A percentile compares a stretch with the other conserved stretches of the same genome.
phyloP scores from a whole-genome alignment of 2,888 invertebrate species.

The Phaonia tiefii region DNA sequence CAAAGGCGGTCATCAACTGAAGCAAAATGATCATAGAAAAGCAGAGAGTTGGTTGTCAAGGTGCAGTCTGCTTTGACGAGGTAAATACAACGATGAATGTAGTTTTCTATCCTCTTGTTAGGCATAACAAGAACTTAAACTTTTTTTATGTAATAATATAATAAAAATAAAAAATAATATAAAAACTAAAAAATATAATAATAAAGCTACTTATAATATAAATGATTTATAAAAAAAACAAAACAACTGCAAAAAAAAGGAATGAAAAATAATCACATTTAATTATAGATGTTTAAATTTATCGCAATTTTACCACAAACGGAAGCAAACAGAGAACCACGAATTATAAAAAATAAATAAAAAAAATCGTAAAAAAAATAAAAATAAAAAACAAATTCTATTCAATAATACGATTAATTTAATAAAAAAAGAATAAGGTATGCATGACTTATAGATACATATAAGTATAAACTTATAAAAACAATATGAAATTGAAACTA shows the following conservation, averaged over 20 bases:
- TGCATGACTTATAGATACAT: slow-evolving; percentile 52
- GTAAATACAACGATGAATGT: slow-evolving; percentile 75
- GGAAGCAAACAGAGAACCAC: slow-evolving; percentile 48
- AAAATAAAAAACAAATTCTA: slow-evolving; percentile 31
- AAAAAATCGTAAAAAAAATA: slow-evolving; percentile 29
- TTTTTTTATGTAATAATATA: slow-evolving; percentile 69
- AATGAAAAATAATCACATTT: slow-evolving; percentile 59
- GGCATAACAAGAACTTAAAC: slow-evolving; percentile 69
- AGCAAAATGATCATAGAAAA: slow-evolving; percentile 89
- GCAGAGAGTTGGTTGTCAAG: slow-evolving; percentile 92
- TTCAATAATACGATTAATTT: slow-evolving; percentile 13
- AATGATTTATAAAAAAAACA: slow-evolving; percentile 58
- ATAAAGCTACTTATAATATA: slow-evolving; percentile 63
- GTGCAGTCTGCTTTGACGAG: slow-evolving; percentile 93
- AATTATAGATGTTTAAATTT: slow-evolving; percentile 66
- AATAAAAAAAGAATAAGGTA: slow-evolving; percentile 19
- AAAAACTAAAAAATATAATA: slow-evolving; percentile 63
- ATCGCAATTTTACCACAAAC: slow-evolving; percentile 64
- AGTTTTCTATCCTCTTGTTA: slow-evolving; percentile 79
- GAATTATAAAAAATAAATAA: slow-evolving; percentile 44
- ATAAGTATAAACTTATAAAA: background rate
- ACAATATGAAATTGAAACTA: slow-evolving; percentile 8
- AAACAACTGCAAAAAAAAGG: slow-evolving; percentile 51
- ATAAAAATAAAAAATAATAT: slow-evolving; percentile 58
- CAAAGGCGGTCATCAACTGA: slow-evolving; percentile 90